Evolutionary conservation across 2,113 vertebrate genomes (phyloP).

Genomic region (Motacilla tschutschensis): DNA sequence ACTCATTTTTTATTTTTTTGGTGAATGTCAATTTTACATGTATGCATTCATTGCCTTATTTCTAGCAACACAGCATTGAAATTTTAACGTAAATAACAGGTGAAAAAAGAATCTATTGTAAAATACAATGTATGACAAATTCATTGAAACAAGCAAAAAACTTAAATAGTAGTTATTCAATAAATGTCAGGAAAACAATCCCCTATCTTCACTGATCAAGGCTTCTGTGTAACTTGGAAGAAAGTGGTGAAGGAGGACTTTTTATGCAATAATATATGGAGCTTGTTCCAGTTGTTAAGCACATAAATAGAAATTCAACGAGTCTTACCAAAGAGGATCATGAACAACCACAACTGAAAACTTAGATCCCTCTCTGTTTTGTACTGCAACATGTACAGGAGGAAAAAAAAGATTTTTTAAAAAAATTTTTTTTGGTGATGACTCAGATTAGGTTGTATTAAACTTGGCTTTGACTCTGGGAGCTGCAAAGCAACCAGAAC

Average conservation of each 20-base stretch:
- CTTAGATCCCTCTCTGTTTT: conserved; percentile 1
- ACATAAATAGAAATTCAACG: conserved; percentile 26
- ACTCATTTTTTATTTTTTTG: neutral
- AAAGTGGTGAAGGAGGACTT: neutral
- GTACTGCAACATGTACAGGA: neutral
- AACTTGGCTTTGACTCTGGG: neutral
- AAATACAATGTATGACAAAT: conserved; percentile 28
- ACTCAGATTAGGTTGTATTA: neutral
- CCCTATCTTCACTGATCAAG: neutral
- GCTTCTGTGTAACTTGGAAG: neutral
- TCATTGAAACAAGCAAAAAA: conserved; percentile 32
- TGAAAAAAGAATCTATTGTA: neutral
- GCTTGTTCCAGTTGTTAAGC: conserved; percentile 16
- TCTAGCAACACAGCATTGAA: neutral
- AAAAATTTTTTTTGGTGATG: neutral
- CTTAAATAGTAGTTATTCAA: conserved; percentile 35
- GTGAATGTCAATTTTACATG: neutral
- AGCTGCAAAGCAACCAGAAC: neutral
- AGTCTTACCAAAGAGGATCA: neutral
- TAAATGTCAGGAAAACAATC: conserved; percentile 35
- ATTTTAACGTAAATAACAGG: conserved; percentile 38
- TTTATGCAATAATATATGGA: conserved; percentile 3
- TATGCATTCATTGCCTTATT: neutral
- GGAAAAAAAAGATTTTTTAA: neutral
- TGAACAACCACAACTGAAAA: neutral